Percentiles rank a stretch among this genome's conserved stretches.
These are phyloP conservation scores for Leucophenga maculata DNA, from an alignment of 2,888 invertebrate species.

Conservation along the genomic window DNA sequence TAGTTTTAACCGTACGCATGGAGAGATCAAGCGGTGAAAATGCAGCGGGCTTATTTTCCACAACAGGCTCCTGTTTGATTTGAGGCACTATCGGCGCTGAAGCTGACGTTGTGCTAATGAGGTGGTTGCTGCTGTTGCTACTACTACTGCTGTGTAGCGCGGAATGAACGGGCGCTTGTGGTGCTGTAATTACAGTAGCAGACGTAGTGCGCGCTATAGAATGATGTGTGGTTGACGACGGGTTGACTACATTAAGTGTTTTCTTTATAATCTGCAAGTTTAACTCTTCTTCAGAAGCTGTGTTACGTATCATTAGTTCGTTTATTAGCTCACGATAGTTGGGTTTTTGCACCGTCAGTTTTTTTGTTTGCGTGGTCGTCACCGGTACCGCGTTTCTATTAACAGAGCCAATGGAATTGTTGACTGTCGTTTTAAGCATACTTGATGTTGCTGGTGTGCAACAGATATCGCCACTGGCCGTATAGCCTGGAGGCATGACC, in stretches of 20 bases:
- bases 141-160: constrained; percentile 1
- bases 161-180: background rate
- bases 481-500: constrained; percentile 17
- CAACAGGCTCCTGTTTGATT: constrained; percentile 9
- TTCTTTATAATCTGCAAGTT: constrained; percentile 71
- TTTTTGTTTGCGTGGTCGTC: constrained; percentile 25
- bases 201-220: background rate
- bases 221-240: constrained; percentile 27
- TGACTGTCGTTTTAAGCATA: constrained; percentile 2
- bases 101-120: constrained; percentile 24
- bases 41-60: constrained; percentile 24
- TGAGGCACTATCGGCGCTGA: background rate
- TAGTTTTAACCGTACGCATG: constrained; percentile 89
- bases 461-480: constrained; percentile 16
- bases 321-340: constrained; percentile 70
- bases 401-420: background rate
- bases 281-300: constrained; percentile 68
- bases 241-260: constrained; percentile 63
- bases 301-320: constrained; percentile 63
- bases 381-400: background rate
- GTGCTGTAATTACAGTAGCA: background rate
- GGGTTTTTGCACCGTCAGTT: constrained; percentile 59
- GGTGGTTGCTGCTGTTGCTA: background rate
- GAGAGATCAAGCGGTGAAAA: constrained; percentile 87
- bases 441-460: constrained; percentile 10